These are phyloP conservation scores for Nephrotoma flavescens DNA, from an alignment of 2,888 invertebrate genomes.

Conservation along the genomic window DNA sequence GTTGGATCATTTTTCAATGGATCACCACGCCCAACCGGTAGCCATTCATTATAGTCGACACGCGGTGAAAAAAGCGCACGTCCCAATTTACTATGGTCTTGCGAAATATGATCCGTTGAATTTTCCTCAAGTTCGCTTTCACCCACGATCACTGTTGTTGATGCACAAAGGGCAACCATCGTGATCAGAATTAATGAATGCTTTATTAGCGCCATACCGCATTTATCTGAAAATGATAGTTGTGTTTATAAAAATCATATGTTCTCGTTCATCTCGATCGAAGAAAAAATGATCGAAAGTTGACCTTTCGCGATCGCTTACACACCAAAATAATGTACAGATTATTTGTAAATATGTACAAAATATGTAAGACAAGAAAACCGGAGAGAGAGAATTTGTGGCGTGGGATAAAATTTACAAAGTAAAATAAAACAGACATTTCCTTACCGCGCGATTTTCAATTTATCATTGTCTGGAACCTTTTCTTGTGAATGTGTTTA, in stretches of 20 bases:
- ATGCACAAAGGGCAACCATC: not conserved
- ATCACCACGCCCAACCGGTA: constrained; percentile 66
- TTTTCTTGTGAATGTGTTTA: not conserved
- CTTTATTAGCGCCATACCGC: not conserved
- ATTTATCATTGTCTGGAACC: not conserved
- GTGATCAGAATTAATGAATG: not conserved
- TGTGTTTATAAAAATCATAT: not conserved
- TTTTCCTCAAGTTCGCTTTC: not conserved
- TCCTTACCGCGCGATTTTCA: not conserved
- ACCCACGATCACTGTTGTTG: not conserved
- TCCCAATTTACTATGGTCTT: not conserved
- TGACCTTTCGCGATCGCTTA: not conserved
- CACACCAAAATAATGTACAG: too few species aligned
- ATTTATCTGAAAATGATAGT: not conserved
- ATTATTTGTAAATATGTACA: not conserved
- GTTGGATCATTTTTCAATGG: constrained; percentile 73
- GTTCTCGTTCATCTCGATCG: not conserved
- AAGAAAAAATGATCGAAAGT: not conserved
- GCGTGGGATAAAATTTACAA: not conserved
- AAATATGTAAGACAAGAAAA: not conserved
- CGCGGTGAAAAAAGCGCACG: constrained; percentile 49
- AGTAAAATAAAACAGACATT: not conserved
- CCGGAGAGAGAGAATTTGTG: not conserved
- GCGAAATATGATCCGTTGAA: not conserved
- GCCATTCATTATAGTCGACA: constrained; percentile 76